These are phyloP conservation scores for Lamellibrachia columna DNA, from an alignment of 2,888 invertebrate species.

Conservation along the genomic window DNA sequence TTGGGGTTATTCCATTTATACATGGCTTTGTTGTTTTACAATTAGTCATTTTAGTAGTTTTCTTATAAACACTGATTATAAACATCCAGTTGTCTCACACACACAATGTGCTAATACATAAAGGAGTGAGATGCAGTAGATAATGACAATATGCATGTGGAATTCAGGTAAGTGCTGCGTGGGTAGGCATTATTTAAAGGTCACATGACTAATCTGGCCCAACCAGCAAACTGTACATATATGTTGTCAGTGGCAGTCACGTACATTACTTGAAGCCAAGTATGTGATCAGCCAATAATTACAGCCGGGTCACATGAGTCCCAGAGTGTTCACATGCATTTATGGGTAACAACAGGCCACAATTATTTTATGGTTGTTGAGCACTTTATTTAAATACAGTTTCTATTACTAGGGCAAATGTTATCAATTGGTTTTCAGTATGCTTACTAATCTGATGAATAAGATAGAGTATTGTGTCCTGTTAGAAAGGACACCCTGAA, in stretches of 20 bases:
- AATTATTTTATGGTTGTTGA: not conserved
- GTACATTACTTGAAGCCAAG: not conserved
- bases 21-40: too few relatives aligned
- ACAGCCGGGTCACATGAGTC: not conserved
- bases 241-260: not conserved
- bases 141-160: not conserved
- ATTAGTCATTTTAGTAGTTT: too few relatives aligned
- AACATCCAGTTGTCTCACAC: too few relatives aligned
- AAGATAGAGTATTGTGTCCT: not conserved
- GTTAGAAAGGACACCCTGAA: not conserved
- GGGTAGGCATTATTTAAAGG: slow-evolving; percentile 1
- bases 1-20: too few relatives aligned
- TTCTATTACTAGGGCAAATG: not conserved
- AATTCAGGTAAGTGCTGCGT: not conserved
- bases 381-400: too few relatives aligned
- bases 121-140: too few relatives aligned
- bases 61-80: too few relatives aligned
- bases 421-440: not conserved
- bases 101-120: too few relatives aligned
- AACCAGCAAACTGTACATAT: not conserved
- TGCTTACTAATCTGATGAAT: not conserved
- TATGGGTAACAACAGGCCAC: not conserved
- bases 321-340: not conserved
- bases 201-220: not conserved
- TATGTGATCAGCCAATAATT: not conserved